Base-by-base conservation (phyloP, 1,140 invertebrate species). In the Paralvinella palmiformis region DNA sequence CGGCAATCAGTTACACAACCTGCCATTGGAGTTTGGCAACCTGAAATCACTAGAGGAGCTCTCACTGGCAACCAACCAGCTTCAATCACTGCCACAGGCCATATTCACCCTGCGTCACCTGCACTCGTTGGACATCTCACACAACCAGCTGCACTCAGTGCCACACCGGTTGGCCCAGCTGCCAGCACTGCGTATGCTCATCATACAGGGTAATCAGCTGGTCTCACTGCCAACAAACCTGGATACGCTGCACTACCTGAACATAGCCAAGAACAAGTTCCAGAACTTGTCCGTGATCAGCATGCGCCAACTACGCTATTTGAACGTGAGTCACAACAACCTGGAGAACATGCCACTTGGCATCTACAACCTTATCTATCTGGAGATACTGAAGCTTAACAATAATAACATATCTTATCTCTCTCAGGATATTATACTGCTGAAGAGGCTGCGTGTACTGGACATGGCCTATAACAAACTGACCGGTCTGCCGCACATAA, bases 401-500 rank as follows among this genome's bases (percentile, higher is more conserved):
- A 59, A 62, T 3, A 79, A 79, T 64, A 60, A 65, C 6, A 73
- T 79, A 7, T 41, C 58, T 1, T 73, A 72, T 62, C 57, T 79
- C 1, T 69, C 73, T 0, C 65, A 72, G 44, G 75, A 78, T 24
- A 70, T 78, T n/a, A 67, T 68, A 2, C 62, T 69, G 10, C 69
- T 78, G 33, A 73, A 71, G 29, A 69, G 71, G 20, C 67, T 79
- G 7, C 67, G 69, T 27, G 70, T 67, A 17, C 65, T 79, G 24
- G 75, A 78, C 59, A 50, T 79, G 0, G 69, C 73, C 3, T 66
- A 77, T 29, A 79, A 79, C 59, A 50, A 69, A 20, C 64, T 79
- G 6, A 66, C 67, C 2, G 58, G 57, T 27, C 63, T 78, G 52
- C 77, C 76, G 0, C 67, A 70, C n/a, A 61, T 69, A 5, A 63